A percentile compares a stretch with the other conserved stretches of the same genome.
Evolutionary conservation across 2,888 invertebrate species (phyloP).

Genomic region (Anthophora plumipes): DNA sequence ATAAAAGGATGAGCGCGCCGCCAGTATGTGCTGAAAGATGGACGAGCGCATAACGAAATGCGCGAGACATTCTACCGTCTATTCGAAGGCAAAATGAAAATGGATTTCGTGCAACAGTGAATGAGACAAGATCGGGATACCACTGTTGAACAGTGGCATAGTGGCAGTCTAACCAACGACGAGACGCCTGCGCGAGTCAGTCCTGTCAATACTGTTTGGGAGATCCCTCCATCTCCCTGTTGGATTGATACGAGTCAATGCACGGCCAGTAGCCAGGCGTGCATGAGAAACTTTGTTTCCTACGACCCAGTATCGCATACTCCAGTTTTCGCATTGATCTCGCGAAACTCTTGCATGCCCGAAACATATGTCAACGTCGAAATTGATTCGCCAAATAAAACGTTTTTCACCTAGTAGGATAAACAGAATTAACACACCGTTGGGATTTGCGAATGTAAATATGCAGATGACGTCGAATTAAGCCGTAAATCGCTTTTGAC

Average conservation of each 20-base stretch:
- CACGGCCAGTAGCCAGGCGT: conserved; percentile 39
- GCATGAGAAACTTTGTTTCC: conserved; percentile 35
- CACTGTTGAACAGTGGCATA: conserved; percentile 39
- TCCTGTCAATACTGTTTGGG: conserved; percentile 66
- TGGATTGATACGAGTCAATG: conserved; percentile 56
- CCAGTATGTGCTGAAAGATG: neutral
- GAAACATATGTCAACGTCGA: neutral
- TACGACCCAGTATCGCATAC: conserved; percentile 34
- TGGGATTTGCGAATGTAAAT: neutral
- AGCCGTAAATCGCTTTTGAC: neutral
- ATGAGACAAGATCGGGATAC: conserved; percentile 17
- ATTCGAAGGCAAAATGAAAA: neutral
- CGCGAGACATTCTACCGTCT: neutral
- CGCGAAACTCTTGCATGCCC: neutral
- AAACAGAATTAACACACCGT: too few species aligned
- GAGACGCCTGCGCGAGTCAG: conserved; percentile 65
- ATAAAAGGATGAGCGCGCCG: neutral
- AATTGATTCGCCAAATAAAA: neutral
- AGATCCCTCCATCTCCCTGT: conserved; percentile 47
- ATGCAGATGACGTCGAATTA: neutral
- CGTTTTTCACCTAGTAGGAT: too few species aligned
- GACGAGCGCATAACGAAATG: neutral
- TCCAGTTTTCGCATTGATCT: conserved; percentile 26
- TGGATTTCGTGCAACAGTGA: conserved; percentile 3
- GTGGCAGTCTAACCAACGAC: conserved; percentile 17